Evolutionary conservation across 2,888 invertebrate species (phyloP).

Genomic region (Sussaba pulchella): DNA sequence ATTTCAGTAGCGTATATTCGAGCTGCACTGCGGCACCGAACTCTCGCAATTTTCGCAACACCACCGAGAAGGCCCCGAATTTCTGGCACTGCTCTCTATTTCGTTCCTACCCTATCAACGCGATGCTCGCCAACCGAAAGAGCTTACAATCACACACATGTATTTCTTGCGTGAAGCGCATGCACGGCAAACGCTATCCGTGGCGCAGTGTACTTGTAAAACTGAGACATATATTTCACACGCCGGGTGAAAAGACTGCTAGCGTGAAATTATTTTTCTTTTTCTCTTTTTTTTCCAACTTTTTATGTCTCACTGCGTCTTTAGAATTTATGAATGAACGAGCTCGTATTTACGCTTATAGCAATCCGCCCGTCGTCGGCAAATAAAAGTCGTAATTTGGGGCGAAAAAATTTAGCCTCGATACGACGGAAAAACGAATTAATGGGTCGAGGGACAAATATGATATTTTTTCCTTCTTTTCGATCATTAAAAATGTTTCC

Average conservation of each 20-base stretch:
- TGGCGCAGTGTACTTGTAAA: constrained; percentile 10
- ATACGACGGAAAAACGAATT: background rate
- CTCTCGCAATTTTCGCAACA: constrained; percentile 1
- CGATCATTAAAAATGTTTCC: background rate
- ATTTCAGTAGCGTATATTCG: constrained; percentile 2
- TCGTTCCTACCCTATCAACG: constrained; percentile 25
- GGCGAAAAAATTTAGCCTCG: background rate
- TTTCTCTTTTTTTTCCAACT: background rate
- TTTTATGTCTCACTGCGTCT: constrained; percentile 1
- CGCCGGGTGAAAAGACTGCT: constrained; percentile 4
- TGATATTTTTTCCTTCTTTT: background rate
- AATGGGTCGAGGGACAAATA: background rate
- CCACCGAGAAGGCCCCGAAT: background rate
- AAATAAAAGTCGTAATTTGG: constrained; percentile 1
- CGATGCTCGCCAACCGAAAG: background rate
- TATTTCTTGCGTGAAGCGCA: constrained; percentile 14
- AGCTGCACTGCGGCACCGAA: constrained; percentile 27
- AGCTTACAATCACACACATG: constrained; percentile 21
- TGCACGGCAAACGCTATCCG: constrained; percentile 3
- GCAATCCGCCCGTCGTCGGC: background rate
- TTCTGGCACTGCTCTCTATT: constrained; percentile 5
- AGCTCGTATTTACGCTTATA: background rate
- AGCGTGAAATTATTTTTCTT: background rate
- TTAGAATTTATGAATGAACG: constrained; percentile 29
- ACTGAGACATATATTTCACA: constrained; percentile 8